Conservation (phyloP, 2,797 vertebrate species). For the Chelon labrosus region DNA sequence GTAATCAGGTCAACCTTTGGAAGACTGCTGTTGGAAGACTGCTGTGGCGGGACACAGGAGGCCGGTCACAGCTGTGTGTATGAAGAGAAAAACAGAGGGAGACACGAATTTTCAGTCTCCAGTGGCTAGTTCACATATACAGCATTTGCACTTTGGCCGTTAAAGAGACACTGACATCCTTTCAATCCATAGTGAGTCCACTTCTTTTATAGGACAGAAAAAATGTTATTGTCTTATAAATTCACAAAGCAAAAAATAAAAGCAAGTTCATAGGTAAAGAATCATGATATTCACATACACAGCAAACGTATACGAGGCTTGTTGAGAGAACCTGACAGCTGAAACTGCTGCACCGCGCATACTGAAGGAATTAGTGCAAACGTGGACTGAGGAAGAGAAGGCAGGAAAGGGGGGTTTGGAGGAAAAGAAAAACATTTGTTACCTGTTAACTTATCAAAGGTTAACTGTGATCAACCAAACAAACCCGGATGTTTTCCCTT, state of each 20-base stretch:
- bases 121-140: not conserved
- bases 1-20: slow-evolving; percentile 51
- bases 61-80: slow-evolving; percentile 80
- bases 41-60: slow-evolving; percentile 56
- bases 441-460: slow-evolving; percentile 35
- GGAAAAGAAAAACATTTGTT: slow-evolving; percentile 47
- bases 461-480: slow-evolving; percentile 36
- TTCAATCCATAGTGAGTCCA: too few species aligned
- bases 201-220: not conserved
- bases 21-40: slow-evolving; percentile 39
- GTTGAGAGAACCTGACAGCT: slow-evolving; percentile 19
- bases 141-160: too few species aligned
- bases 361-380: slow-evolving; percentile 56
- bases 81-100: slow-evolving; percentile 31
- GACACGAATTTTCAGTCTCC: not conserved
- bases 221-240: not conserved
- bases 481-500: not conserved
- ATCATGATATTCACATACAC: not conserved
- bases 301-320: slow-evolving; percentile 4
- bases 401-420: slow-evolving; percentile 38
- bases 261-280: not conserved
- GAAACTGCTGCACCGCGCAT: slow-evolving; percentile 28
- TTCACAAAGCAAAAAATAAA: not conserved
- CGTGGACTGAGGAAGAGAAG: slow-evolving; percentile 11
- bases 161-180: too few species aligned